A percentile compares a stretch with the other conserved stretches of the same genome.
Evolutionary conservation across 2,797 vertebrate species (phyloP).

Genomic region (Iguana delicatissima): DNA sequence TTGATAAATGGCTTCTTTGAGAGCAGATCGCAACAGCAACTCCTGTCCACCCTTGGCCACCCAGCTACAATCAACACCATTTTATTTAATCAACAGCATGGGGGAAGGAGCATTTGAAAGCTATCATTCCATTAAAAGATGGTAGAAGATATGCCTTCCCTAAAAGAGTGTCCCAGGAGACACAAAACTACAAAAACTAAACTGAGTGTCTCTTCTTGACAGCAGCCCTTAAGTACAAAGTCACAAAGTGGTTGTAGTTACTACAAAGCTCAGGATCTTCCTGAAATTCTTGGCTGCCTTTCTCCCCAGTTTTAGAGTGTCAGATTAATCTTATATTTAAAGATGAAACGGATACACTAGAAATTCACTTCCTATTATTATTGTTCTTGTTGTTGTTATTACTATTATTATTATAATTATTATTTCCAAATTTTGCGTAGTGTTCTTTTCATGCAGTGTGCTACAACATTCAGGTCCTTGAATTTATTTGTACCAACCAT

Average conservation of each 20-base stretch:
- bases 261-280: neutral
- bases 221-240: neutral
- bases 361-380: neutral
- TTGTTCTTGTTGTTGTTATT: too few relatives aligned
- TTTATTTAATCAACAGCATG: slow-evolving; percentile 91
- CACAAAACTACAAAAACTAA: slow-evolving; percentile 77
- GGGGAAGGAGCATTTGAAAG: slow-evolving; percentile 76
- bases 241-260: neutral
- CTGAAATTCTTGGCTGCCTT: too few relatives aligned
- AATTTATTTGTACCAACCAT: neutral
- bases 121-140: slow-evolving; percentile 85
- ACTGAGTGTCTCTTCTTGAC: slow-evolving; percentile 32
- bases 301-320: neutral
- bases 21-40: slow-evolving; percentile 77
- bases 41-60: slow-evolving; percentile 80
- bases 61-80: slow-evolving; percentile 85
- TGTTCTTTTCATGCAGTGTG: neutral
- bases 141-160: slow-evolving; percentile 85
- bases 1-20: slow-evolving; percentile 91
- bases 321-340: neutral
- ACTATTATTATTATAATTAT: too few relatives aligned
- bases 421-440: neutral
- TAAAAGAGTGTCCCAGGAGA: slow-evolving; percentile 33
- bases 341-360: neutral
- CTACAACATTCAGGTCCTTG: neutral